Percentiles rank a stretch among this genome's conserved stretches.
Conservation (phyloP, 2,888 invertebrate species). For the Drosophila atripex region DNA sequence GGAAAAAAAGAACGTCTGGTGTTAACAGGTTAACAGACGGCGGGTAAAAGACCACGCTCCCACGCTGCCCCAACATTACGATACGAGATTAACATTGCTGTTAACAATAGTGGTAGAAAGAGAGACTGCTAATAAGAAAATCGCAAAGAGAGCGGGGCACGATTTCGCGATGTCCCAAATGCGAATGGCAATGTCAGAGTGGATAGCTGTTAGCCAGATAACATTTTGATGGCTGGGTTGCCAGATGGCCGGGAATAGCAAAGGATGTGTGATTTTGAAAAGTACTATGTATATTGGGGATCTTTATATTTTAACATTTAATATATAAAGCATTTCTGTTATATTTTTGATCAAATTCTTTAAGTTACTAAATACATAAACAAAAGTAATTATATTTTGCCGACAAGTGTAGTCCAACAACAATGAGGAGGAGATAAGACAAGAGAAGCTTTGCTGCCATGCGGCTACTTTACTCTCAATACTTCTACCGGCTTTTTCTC, state of each 20-base stretch:
- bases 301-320: not conserved
- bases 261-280: too few species aligned
- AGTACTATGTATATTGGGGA: not conserved
- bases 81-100: not conserved
- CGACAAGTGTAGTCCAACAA: constrained; percentile 2
- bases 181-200: constrained; percentile 1
- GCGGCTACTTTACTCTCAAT: too few species aligned
- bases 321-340: too few species aligned
- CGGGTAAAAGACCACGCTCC: not conserved
- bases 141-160: not conserved
- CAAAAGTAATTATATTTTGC: not conserved
- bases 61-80: not conserved
- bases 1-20: not conserved
- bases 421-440: not conserved
- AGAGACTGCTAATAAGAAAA: not conserved
- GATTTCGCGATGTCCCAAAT: not conserved
- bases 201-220: not conserved
- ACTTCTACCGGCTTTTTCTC: constrained; percentile 7
- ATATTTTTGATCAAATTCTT: too few species aligned
- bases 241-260: constrained; percentile 10
- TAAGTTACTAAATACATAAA: too few species aligned
- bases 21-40: not conserved
- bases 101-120: not conserved
- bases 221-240: constrained; percentile 12
- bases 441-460: constrained; percentile 1